Base-by-base conservation (phyloP, 1,140 invertebrate genomes). In the Anoplolepis gracilipes region DNA sequence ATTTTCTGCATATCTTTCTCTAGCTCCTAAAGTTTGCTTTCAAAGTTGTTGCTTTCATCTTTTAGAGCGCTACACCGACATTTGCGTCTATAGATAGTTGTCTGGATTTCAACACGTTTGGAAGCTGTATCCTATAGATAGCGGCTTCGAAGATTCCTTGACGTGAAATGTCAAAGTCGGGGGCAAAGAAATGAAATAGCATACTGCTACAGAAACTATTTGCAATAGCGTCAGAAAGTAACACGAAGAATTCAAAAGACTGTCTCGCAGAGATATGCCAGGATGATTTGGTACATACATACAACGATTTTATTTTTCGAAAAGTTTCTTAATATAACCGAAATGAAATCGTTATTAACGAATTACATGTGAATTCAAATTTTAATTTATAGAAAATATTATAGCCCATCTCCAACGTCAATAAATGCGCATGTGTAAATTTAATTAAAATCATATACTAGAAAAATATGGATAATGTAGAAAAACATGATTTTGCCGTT, bases 1-100 rank as follows among this genome's bases (percentile, higher is more conserved):
- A 39, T 86, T 79, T 79, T 55, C 70, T 76, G 16, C 36, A 28
- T 22, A 36, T 69, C 11, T 28, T 11, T 8, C 28, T 70, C 49
- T n/a, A 81, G 36, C 53, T 42, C 0, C 65, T 30, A 42, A 72
- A 81, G 78, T 72, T 81, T 2, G 19, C 65, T 42, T 70, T n/a
- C n/a, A 13, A 57, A 81, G 49, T 42, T 70, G 65, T 57, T 36
- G 25, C 53, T 81, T 81, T 88, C 75, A 67, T 81, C 61, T 85
- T 62, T 36, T 61, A 82, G 42, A 57, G 75, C 73, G 13, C 28
- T 42, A 39, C 73, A 22, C 6, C 57, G 61, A n/a, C 46, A 77
- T 75, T 84, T 42, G 59, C 42, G 42, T 28, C 62, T 59, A 28
- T 85, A 76, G 46, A 28, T 85, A 76, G 46, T 33, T 16, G 49